These are phyloP conservation scores for Campoplex capitator DNA, from an alignment of 2,888 invertebrate species.

Conservation along the genomic window DNA sequence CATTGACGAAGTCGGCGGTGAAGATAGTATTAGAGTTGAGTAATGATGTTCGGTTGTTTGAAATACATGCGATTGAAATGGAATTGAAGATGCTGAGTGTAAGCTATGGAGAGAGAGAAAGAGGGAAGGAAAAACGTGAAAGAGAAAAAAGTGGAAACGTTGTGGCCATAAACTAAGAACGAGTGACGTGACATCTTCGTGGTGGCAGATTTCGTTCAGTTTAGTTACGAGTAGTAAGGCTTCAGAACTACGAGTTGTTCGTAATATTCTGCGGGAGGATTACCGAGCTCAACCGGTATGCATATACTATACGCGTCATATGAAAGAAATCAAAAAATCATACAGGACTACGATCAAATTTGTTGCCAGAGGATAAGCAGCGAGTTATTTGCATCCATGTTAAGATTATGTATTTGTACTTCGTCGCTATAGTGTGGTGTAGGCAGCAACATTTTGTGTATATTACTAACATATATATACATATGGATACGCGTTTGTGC, in stretches of 20 bases:
- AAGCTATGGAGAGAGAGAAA: neutral
- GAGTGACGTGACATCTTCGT: constrained; percentile 62
- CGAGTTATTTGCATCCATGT: constrained; percentile 59
- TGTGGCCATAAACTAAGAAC: constrained; percentile 35
- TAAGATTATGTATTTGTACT: constrained; percentile 11
- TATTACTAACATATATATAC: constrained; percentile 48
- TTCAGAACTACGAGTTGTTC: constrained; percentile 25
- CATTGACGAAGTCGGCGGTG: constrained; percentile 50
- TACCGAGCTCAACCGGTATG: constrained; percentile 31
- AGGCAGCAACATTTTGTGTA: constrained; percentile 36
- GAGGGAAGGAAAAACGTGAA: neutral
- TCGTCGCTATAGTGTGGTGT: constrained; percentile 8
- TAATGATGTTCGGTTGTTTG: constrained; percentile 26
- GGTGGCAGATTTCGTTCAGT: constrained; percentile 59
- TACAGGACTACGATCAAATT: constrained; percentile 54
- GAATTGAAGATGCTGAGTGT: constrained; percentile 9
- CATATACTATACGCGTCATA: neutral
- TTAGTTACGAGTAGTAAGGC: constrained; percentile 37
- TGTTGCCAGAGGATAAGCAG: constrained; percentile 45
- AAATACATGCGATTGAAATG: constrained; percentile 16
- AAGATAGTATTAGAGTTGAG: constrained; percentile 41
- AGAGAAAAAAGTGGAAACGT: neutral
- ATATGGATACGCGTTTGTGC: constrained; percentile 73
- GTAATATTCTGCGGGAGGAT: constrained; percentile 40
- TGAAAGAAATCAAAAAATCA: constrained; percentile 34